Conservation (phyloP, 2,797 vertebrate species). For the Manis javanica region DNA sequence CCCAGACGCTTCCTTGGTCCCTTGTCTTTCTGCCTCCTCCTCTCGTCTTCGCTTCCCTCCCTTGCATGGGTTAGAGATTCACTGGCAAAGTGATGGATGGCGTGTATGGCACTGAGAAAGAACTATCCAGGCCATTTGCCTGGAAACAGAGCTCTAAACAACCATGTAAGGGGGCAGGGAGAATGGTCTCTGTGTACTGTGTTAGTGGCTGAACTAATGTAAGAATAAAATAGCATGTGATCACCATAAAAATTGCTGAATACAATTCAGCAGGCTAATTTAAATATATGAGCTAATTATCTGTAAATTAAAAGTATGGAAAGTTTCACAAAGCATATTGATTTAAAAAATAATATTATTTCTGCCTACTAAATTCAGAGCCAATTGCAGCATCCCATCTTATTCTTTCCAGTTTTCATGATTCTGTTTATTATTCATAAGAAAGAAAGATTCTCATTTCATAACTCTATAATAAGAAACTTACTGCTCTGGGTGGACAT, state of each 20-base stretch:
- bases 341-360: constrained; percentile 59
- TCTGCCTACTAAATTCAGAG: constrained; percentile 67
- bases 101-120: not conserved
- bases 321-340: constrained; percentile 75
- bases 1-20: not conserved
- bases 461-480: constrained; percentile 53
- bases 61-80: not conserved
- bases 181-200: not conserved
- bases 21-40: not conserved
- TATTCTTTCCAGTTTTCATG: constrained; percentile 56
- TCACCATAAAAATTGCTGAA: constrained; percentile 63
- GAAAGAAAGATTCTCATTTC: constrained; percentile 56
- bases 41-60: not conserved
- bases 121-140: not conserved
- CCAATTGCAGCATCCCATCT: constrained; percentile 47
- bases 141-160: constrained; percentile 36
- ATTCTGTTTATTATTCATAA: constrained; percentile 76
- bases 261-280: constrained; percentile 53
- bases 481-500: constrained; percentile 24
- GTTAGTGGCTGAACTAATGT: constrained; percentile 28
- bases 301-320: constrained; percentile 76
- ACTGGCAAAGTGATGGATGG: not conserved
- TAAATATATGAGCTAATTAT: constrained; percentile 75
- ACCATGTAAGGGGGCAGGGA: not conserved
- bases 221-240: constrained; percentile 47